Percentiles rank a stretch among this genome's conserved stretches.
phyloP scores from a whole-genome alignment of 2,797 vertebrate species.

The Crocodylus rhombifer region DNA sequence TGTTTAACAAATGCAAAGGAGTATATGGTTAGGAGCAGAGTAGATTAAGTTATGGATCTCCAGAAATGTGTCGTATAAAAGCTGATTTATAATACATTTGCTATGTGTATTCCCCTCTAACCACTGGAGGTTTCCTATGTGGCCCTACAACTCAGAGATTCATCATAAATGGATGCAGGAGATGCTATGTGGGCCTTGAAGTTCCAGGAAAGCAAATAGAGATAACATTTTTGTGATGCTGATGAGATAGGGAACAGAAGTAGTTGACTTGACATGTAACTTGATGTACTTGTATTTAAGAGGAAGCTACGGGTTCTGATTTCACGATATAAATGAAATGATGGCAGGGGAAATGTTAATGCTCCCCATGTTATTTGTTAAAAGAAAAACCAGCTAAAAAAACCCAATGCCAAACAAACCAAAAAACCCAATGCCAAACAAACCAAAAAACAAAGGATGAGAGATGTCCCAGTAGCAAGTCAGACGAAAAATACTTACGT shows the following conservation, averaged over 20 bases:
- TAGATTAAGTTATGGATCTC: neutral
- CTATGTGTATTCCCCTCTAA: neutral
- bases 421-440: neutral
- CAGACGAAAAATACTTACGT: neutral
- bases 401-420: neutral
- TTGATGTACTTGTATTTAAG: neutral
- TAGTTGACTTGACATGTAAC: neutral
- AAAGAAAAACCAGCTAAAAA: too few relatives aligned
- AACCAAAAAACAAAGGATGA: neutral
- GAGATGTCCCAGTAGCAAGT: neutral
- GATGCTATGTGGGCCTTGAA: neutral
- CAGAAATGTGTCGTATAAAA: conserved; percentile 3
- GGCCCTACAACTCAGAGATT: neutral
- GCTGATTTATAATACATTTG: neutral
- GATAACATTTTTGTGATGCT: neutral
- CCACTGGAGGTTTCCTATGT: accelerated
- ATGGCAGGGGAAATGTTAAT: too few relatives aligned
- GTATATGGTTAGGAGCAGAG: conserved; percentile 2
- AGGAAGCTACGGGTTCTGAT: neutral
- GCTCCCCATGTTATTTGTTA: too few relatives aligned
- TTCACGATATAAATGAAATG: neutral
- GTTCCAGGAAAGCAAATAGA: neutral
- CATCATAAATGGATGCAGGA: neutral
- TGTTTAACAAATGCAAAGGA: conserved; percentile 14
- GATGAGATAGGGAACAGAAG: neutral